Conservation (phyloP, 2,888 invertebrate species). For the Hyppa rectilinea region DNA sequence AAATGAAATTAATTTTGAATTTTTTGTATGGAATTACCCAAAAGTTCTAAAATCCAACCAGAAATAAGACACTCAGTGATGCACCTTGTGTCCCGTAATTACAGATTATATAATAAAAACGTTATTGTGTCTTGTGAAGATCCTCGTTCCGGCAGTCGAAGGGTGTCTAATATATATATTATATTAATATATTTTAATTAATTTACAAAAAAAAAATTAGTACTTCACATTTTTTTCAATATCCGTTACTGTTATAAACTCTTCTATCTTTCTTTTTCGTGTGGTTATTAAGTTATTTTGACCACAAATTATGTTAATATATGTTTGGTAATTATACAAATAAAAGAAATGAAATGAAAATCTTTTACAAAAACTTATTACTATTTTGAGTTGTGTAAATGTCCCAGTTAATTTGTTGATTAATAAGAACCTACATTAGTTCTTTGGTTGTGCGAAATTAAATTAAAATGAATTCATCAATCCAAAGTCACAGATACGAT, state of each 20-base stretch:
- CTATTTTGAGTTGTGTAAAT: neutral
- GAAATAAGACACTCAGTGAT: neutral
- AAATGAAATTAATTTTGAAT: slow-evolving; percentile 71
- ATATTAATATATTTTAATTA: too few species aligned
- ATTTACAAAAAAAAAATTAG: neutral
- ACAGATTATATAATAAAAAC: too few species aligned
- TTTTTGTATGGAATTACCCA: neutral
- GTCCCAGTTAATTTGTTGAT: neutral
- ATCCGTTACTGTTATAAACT: neutral
- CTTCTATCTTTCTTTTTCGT: too few species aligned
- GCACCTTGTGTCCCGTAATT: too few species aligned
- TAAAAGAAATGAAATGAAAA: too few species aligned
- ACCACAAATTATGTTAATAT: too few species aligned
- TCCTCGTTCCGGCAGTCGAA: too few species aligned
- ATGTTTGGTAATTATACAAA: too few species aligned
- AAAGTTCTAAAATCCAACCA: neutral
- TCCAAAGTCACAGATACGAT: neutral
- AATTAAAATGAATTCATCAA: neutral
- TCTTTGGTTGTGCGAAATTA: neutral
- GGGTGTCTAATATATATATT: too few species aligned
- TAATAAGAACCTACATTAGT: too few species aligned
- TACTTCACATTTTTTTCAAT: neutral
- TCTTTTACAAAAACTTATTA: neutral
- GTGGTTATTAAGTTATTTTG: too few species aligned
- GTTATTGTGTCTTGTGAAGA: too few species aligned